These are phyloP conservation scores for Pangasianodon hypophthalmus DNA, from an alignment of 2,113 vertebrate species.

Conservation along the genomic window DNA sequence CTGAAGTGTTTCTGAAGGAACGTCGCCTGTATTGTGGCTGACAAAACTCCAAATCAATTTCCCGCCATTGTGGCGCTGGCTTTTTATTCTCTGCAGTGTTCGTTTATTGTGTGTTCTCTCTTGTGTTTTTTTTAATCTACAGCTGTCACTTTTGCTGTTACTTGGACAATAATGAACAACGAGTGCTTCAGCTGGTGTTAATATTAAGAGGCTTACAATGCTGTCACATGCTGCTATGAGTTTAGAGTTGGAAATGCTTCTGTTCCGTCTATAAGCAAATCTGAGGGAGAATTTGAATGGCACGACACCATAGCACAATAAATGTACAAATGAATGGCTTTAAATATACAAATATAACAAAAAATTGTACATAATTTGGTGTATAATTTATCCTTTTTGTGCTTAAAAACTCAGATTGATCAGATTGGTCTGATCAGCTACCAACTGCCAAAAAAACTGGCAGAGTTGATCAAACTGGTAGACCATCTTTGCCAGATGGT, in stretches of 20 bases:
- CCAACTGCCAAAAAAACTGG: not conserved
- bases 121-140: conserved; percentile 42
- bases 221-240: conserved; percentile 56
- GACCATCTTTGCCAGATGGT: not conserved
- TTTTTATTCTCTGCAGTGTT: conserved; percentile 37
- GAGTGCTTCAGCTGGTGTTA: conserved; percentile 61
- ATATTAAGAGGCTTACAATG: conserved; percentile 68
- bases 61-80: conserved; percentile 57
- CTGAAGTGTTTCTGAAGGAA: conserved; percentile 61
- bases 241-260: conserved; percentile 32
- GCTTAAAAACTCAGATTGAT: not conserved
- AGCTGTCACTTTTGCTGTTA: conserved; percentile 40
- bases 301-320: not conserved
- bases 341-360: not conserved
- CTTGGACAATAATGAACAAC: conserved; percentile 57
- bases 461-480: not conserved
- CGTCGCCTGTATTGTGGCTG: conserved; percentile 61
- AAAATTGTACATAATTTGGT: not conserved
- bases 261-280: conserved; percentile 16
- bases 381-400: not conserved
- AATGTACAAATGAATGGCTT: not conserved
- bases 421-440: not conserved
- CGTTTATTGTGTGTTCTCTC: conserved; percentile 49
- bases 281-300: not conserved
- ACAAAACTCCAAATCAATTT: conserved; percentile 77